Evolutionary conservation across 1,140 invertebrate species (phyloP), one percentile per base, ranked within the genome.

Genomic region (Drosophila sturtevanti): DNA sequence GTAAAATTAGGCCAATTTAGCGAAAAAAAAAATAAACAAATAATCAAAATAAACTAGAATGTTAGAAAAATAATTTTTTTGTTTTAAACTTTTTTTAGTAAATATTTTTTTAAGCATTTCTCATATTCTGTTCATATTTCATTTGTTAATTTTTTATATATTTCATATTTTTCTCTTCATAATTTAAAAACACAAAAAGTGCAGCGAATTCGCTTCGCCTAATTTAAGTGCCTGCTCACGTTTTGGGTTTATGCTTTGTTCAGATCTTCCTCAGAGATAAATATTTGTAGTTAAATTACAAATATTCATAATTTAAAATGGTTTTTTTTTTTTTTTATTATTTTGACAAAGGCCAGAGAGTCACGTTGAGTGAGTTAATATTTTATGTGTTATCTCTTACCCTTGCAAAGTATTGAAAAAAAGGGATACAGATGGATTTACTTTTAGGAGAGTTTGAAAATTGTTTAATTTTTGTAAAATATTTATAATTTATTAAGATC

Each of bases 201-300:
- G 63, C 72, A 75, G n/a, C 44, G 31, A 38, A 75, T 75, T 61
- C 51, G 51, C 11, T 48, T 21, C 54, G 63, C 65, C 73, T 66
- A 77, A 81, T 78, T 76, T 65, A 66, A 81, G 81, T 79, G 76
- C 41, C 76, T 73, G 76, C 81, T 85, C 81, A 85, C 81, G 81
- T 81, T 81, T 87, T 64, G 56, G 61, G 38, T 70, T 78, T 48
- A 21, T 21, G 41, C 18, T 68, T 21, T 65, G 56, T 44, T 27
- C 51, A 66, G 81, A 85, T 84, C 60, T 68, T 73, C 68, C 41
- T 48, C 41, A 21, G 41, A 48, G 41, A 48, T 48, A 48, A 48
- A 48, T 48, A 48, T 48, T 48, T 48, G 41, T 48, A 48, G 41
- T 48, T 48, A 48, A 48, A 48, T 48, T 48, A 48, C 16, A 4